phyloP scores from a whole-genome alignment of 2,113 vertebrate genomes.

The Gnathonemus longibarbis region DNA sequence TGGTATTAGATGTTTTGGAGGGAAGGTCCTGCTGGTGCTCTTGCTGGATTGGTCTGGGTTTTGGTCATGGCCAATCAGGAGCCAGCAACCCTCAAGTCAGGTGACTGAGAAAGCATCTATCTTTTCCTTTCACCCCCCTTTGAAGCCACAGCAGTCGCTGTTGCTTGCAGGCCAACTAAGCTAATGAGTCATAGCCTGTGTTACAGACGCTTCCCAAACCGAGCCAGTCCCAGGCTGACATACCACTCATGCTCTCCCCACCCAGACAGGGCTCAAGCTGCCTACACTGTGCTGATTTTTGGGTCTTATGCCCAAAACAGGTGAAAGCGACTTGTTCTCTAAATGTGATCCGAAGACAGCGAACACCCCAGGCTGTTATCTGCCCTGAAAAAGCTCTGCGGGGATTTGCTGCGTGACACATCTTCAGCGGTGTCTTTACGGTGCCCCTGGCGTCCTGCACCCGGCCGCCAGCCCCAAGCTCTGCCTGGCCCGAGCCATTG shows the following conservation, averaged over 20 bases:
- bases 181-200: neutral
- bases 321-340: neutral
- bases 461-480: neutral
- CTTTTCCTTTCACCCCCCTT: no score
- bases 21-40: neutral
- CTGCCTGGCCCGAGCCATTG: neutral
- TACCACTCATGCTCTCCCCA: neutral
- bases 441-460: constrained; percentile 10
- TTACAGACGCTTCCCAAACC: neutral
- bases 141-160: neutral
- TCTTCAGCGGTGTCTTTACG: neutral
- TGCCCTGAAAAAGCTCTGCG: neutral
- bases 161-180: neutral
- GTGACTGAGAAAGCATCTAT: neutral
- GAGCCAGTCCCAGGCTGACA: neutral
- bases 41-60: neutral
- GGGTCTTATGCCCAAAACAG: neutral
- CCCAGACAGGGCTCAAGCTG: neutral
- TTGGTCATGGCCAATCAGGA: neutral
- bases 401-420: neutral
- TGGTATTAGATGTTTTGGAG: neutral
- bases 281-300: neutral
- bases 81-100: neutral
- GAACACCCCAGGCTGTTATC: constrained; percentile 10
- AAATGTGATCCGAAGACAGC: neutral